A percentile compares a stretch with the other conserved stretches of the same genome.
Conservation (phyloP, 2,888 invertebrate species). For the Oeneis ivallda region DNA sequence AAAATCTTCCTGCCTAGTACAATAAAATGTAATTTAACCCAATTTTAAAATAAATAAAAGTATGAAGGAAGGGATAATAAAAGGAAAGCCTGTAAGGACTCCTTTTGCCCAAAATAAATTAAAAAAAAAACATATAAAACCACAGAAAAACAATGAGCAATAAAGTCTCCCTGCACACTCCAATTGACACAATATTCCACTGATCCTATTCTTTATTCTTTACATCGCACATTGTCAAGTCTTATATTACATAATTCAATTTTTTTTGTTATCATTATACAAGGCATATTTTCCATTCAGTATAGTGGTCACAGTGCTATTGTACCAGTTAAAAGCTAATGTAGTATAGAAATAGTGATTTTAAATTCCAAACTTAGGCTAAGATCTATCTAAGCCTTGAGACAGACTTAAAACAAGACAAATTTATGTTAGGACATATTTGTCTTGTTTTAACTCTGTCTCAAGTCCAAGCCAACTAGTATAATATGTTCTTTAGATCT, state of each 20-base stretch:
- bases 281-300: conserved; percentile 72
- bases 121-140: not conserved
- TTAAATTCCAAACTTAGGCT: too few relatives aligned
- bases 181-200: conserved; percentile 68
- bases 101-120: not conserved
- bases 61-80: too few relatives aligned
- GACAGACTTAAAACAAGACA: too few relatives aligned
- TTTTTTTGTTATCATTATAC: conserved; percentile 74
- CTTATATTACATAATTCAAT: conserved; percentile 75
- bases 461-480: too few relatives aligned
- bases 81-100: not conserved
- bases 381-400: too few relatives aligned
- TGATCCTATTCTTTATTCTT: conserved; percentile 54
- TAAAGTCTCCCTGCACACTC: conserved; percentile 62
- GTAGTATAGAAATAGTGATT: too few relatives aligned
- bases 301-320: conserved; percentile 52
- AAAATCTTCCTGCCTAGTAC: not conserved
- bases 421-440: too few relatives aligned
- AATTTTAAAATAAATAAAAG: too few relatives aligned
- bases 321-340: conserved; percentile 1
- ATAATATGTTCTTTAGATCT: too few relatives aligned
- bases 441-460: too few relatives aligned
- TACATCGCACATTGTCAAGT: conserved; percentile 69
- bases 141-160: conserved; percentile 32
- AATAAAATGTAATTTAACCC: not conserved